Evolutionary conservation across 2,888 invertebrate species (phyloP), one percentile per base, ranked within the genome.

Genomic region (Eubasilissa splendida): DNA sequence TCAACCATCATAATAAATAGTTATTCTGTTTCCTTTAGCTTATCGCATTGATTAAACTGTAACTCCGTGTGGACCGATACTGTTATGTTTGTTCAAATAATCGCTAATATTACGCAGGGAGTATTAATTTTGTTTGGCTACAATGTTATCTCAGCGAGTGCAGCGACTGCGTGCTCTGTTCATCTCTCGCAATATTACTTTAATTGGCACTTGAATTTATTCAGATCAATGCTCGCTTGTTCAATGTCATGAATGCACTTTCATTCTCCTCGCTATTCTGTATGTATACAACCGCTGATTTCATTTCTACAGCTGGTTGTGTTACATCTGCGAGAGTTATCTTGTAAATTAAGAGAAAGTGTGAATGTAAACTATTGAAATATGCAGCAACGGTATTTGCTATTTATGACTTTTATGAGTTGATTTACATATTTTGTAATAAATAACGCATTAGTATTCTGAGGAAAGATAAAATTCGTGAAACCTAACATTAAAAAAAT

Each of bases 231-330:
- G 71, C 42, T 73, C 71, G 14, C 71, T 73, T 56, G 31, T 73
- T 73, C 71, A 73, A 73, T 56, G 71, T 73, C 71, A 73, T 73
- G 71, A 73, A 73, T 73, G 71, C 71, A 73, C 71, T 73, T 73
- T 73, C 58, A 73, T 73, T 73, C 54, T 71, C 31, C 56, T 53
- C 52, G n/a, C 11, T 33, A 56, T 31, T 73, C n/a, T 56, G 71
- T 31, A 22, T 3, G 71, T 58, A 3, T 70, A 70, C 70, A 12
- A 7, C 54, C 22, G 56, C 42, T 33, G 71, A 73, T 73, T 73
- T 58, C 71, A 73, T 73, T 54, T 73, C 22, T 33, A 73, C 54
- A 73, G 31, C 42, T 58, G 58, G 31, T 12, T 22, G 52, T 68
- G 14, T 68, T 50, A 10, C 52, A 68, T 68, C 58, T 73, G 4